Conservation (phyloP, 2,888 invertebrate genomes). For the Caenorhabditis panamensis region DNA sequence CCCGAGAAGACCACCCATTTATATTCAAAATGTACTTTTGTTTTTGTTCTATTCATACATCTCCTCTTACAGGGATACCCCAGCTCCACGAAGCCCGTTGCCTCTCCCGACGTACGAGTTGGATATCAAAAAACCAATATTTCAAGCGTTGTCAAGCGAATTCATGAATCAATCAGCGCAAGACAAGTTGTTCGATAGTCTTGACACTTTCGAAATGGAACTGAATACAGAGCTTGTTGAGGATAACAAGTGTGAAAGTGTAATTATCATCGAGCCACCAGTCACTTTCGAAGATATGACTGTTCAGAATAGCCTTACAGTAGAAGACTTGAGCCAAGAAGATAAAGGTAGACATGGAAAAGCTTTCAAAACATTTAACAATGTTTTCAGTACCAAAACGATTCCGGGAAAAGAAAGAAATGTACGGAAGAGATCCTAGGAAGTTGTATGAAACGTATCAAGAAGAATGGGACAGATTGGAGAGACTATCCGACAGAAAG, state of each 20-base stretch:
- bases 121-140: conserved; percentile 69
- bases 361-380: not conserved
- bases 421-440: conserved; percentile 78
- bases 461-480: conserved; percentile 79
- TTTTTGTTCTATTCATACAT: not conserved
- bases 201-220: conserved; percentile 55
- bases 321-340: conserved; percentile 41
- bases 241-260: conserved; percentile 61
- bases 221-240: conserved; percentile 53
- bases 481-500: conserved; percentile 70
- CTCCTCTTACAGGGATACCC: conserved; percentile 36
- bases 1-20: conserved; percentile 62
- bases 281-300: conserved; percentile 63
- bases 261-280: conserved; percentile 67
- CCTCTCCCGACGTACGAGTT: conserved; percentile 49
- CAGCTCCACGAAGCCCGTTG: conserved; percentile 40
- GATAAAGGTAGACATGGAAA: conserved; percentile 39
- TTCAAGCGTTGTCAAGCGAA: conserved; percentile 69
- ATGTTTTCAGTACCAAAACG: conserved; percentile 71
- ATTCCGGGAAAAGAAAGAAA: conserved; percentile 79
- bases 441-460: conserved; percentile 80
- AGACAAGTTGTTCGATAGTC: conserved; percentile 58
- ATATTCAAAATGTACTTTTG: conserved; percentile 57
- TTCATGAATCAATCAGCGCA: conserved; percentile 56
- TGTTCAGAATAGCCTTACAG: conserved; percentile 28